Percentiles rank a stretch among this genome's conserved stretches.
These are phyloP conservation scores for Leptocoma aspasia DNA, from an alignment of 2,113 vertebrate species.

Conservation along the genomic window DNA sequence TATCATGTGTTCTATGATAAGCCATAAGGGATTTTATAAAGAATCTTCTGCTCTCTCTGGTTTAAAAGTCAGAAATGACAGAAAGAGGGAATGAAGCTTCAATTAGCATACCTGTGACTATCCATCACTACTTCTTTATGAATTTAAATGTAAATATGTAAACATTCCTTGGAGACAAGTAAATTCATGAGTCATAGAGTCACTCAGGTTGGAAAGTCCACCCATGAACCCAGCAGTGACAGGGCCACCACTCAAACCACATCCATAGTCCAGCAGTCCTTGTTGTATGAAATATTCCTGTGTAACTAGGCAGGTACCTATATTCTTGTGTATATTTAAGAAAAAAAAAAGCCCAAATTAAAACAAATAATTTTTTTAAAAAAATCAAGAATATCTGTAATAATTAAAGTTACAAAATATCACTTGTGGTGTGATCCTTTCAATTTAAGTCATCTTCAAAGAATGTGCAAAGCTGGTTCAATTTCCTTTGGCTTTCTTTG, in stretches of 20 bases:
- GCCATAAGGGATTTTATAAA: not conserved
- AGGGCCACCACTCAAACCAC: not conserved
- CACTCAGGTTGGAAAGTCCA: not conserved
- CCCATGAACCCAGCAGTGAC: not conserved
- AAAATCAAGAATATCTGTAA: not conserved
- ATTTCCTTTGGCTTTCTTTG: not conserved
- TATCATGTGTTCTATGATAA: not conserved
- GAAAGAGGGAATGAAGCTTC: not conserved
- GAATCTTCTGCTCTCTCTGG: not conserved
- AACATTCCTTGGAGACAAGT: not conserved
- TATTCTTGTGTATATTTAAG: not conserved
- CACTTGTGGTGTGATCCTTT: not conserved
- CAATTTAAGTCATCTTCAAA: not conserved
- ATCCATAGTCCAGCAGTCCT: not conserved
- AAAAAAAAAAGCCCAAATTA: fast-evolving
- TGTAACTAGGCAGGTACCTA: not conserved
- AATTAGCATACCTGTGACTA: not conserved
- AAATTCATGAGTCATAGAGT: not conserved
- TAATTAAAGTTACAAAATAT: not conserved
- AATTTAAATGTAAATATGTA: not conserved
- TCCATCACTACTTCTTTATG: not conserved
- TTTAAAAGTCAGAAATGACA: not conserved
- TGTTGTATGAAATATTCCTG: not conserved
- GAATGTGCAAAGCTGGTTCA: not conserved
- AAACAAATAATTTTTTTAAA: fast-evolving